A percentile compares a stretch with the other conserved stretches of the same genome.
These are phyloP conservation scores for Albula goreensis DNA, from an alignment of 2,113 vertebrate genomes.

Conservation along the genomic window DNA sequence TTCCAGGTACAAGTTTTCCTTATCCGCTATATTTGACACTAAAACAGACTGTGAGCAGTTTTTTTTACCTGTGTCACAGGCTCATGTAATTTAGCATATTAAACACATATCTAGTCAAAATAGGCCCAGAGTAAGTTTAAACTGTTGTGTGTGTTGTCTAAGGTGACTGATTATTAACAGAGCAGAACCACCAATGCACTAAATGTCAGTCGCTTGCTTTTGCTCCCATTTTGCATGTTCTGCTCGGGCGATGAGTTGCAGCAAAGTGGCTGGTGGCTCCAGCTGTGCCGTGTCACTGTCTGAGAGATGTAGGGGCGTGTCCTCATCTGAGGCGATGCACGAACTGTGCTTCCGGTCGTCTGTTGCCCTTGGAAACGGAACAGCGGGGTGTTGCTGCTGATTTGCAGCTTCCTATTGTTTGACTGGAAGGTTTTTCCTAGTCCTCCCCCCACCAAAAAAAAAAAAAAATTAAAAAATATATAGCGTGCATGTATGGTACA, in stretches of 20 bases:
- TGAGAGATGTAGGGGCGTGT: not conserved
- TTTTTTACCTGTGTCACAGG: too few species aligned
- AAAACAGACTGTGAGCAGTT: too few species aligned
- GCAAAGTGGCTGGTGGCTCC: not conserved
- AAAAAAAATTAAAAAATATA: not conserved
- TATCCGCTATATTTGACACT: too few species aligned
- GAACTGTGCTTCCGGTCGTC: not conserved
- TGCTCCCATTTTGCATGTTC: not conserved
- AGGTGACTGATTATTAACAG: not conserved
- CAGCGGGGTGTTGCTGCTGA: not conserved
- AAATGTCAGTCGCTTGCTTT: not conserved
- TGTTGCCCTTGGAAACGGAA: slow-evolving; percentile 8
- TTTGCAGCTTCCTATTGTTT: not conserved
- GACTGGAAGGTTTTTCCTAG: not conserved
- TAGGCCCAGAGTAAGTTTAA: too few species aligned
- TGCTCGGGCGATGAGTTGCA: not conserved
- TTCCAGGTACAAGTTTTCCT: too few species aligned
- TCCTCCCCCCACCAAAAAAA: not conserved
- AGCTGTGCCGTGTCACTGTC: not conserved
- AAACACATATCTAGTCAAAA: too few species aligned
- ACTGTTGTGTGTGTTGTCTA: not conserved
- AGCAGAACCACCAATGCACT: not conserved
- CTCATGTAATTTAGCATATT: too few species aligned
- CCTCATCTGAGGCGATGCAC: not conserved
- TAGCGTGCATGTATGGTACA: too few species aligned